phyloP scores from a whole-genome alignment of 2,113 vertebrate species.

The Tragelaphus strepsiceros region DNA sequence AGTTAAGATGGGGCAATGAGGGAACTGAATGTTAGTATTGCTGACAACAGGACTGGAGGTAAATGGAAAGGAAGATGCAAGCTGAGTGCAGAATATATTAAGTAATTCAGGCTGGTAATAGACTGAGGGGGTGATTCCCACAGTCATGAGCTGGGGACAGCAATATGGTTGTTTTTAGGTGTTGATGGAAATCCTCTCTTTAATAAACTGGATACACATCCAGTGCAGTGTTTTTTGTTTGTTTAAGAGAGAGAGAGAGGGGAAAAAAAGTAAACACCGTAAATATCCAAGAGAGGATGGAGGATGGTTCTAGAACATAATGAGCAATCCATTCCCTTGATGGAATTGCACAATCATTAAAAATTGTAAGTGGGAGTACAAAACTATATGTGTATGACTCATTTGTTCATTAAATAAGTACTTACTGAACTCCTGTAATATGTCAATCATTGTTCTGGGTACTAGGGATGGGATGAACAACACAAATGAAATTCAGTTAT shows the following conservation, averaged over 20 bases:
- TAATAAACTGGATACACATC: neutral
- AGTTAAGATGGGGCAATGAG: neutral
- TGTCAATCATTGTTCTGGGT: neutral
- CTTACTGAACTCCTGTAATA: neutral
- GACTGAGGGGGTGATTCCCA: neutral
- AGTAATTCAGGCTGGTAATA: neutral
- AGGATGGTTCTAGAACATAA: neutral
- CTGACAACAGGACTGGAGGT: neutral
- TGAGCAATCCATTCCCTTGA: neutral
- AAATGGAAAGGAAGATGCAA: neutral
- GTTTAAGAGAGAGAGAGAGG: neutral
- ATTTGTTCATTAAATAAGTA: neutral
- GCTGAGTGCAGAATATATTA: neutral
- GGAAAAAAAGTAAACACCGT: neutral
- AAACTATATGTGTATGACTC: neutral
- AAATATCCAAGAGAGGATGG: neutral
- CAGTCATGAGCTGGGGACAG: neutral
- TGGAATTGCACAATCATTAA: neutral
- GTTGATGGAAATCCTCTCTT: neutral
- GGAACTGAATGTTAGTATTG: neutral
- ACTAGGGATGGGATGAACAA: neutral
- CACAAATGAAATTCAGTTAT: neutral
- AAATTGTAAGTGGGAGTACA: neutral
- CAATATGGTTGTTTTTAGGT: neutral
- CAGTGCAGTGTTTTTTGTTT: neutral